Evolutionary conservation across 1,140 invertebrate genomes (phyloP), one percentile per base, ranked within the genome.

Genomic region (Zaprionus vittiger): DNA sequence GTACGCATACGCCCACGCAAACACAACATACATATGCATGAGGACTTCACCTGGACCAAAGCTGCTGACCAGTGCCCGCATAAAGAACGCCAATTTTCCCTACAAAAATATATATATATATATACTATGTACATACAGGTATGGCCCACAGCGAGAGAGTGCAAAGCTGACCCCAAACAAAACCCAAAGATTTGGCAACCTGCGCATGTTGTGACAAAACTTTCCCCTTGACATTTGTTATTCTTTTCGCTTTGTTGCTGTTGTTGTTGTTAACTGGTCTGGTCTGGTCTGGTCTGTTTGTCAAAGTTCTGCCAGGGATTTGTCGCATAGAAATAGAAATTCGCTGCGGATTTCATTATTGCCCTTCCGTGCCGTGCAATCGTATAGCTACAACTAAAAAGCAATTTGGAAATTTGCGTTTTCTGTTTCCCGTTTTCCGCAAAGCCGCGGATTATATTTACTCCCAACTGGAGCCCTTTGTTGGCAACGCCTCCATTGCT

Each of bases 291-390:
- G 62, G 55, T 37, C 34, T 54, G 31, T 83, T 56, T 67, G 80
- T 62, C 62, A 79, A 73, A 79, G 68, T 83, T 77, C 52, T 80
- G 70, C 56, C 52, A 57, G 69, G 80, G 75, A 83, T 80, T 86
- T 65, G 83, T 80, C 56, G 52, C 61, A 54, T 60, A 41, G 62
- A 38, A 54, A 64, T 68, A 49, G 62, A 38, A 54, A 67, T 65
- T 69, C 37, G 71, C 68, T 66, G 54, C 56, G 83, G 80, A 87
- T 86, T 86, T 80, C 77, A 90, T 90, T 90, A 84, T 90, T 81
- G 24, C 24, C 14, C 14, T 38, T 12, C 34, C n/a, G 62, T 59
- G 38, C 7, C 41, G 41, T 41, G 31, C 31, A 34, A 34, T 34
- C 44, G 41, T 59, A 22, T 41, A 37, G 44, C 59, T 54, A 41